Evolutionary conservation across 2,797 vertebrate species (phyloP), one percentile per base, ranked within the genome.

Genomic region (Poecilia gillii): DNA sequence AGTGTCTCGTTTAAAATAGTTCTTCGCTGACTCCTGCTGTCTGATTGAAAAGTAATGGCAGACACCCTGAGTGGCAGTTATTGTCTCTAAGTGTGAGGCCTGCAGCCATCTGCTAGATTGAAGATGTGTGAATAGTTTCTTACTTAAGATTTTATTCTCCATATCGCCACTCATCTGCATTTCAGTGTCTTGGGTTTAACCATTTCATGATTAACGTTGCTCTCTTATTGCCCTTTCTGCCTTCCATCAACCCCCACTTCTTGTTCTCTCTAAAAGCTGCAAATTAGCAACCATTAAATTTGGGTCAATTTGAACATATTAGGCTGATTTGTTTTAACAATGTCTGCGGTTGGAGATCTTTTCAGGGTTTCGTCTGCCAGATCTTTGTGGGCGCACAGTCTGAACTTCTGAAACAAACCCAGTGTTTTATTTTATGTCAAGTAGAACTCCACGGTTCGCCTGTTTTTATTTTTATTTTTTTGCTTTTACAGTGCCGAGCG

Each of bases 401-500:
- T 20, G 33, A 36, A 33, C 59, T 7, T 62, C 14, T 62, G 59
- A 64, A 36, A 9, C 9, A 64, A 64, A 64, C 14, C 62, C 62
- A 64, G 62, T 20, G 23, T 36, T 36, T 62, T 33, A 33, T 64
- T 36, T 33, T 59, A 33, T 64, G 62, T 20, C 2, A 7, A 36
- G 28, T 43, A 13, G 13, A 12, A 68, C 5, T 41, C 3, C 23
- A 41, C 20, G 12, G 0, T 55, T 3, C 79, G 83, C 84, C 90
- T 55, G 2, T 43, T 33, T 0, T 0, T 62, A 25, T 41, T 33
- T 72, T 16, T n/a, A 84, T 68, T 31, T 36, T 0, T 0, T 73
- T n/a, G 16, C 84, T 72, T 78, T 47, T 47, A 9, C 94, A 99
- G 98, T 99, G 81, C 98, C 98, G 88, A 99, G 98, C 74, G 97